Base-by-base conservation (phyloP, 1,140 invertebrate species). In the Callitettix versicolor region DNA sequence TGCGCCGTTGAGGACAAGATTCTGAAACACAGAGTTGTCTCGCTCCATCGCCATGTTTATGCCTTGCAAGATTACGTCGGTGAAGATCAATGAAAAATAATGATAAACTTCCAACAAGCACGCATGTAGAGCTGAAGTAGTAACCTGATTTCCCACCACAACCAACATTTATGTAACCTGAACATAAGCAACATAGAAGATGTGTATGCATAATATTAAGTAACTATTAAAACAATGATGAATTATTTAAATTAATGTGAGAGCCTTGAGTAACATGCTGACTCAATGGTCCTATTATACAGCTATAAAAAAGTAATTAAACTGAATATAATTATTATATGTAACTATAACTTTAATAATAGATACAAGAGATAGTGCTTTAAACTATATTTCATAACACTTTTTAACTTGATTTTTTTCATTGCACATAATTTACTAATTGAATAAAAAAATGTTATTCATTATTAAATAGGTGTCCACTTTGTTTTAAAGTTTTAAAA, bases 11-110 rank as follows among this genome's bases (percentile, higher is more conserved):
- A 0, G 78, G 75, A 63, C 79, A 82, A 11, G 65, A 71, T 22
- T 78, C 73, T 0, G 74, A 72, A 1, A 74, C 73, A 60, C 80
- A 83, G 2, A 76, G 63, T 59, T 79, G 74, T 30, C 69, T 69
- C 3, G 70, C 74, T 3, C 75, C 77, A 54, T 56, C 70, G 77
- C 76, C 69, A 67, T 85, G 80, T 68, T 85, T 85, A 57, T 85
- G 80, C 22, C 72, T 66, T 2, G 79, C 76, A 42, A 86, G 75
- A 58, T 79, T 82, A 50, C 84, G 73, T 53, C 80, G 75, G 64
- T 90, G 84, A 21, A 89, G 71, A 64, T 89, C 85, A 50, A 89
- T 86, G 59, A 88, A 79, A 68, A 89, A 88, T 36, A 91, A 74
- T 1, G 82, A 79, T 50, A 87, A 72, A 54, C 83, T 84, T 12